Evolutionary conservation across 2,113 vertebrate genomes (phyloP).

Genomic region (Notothenia coriiceps): DNA sequence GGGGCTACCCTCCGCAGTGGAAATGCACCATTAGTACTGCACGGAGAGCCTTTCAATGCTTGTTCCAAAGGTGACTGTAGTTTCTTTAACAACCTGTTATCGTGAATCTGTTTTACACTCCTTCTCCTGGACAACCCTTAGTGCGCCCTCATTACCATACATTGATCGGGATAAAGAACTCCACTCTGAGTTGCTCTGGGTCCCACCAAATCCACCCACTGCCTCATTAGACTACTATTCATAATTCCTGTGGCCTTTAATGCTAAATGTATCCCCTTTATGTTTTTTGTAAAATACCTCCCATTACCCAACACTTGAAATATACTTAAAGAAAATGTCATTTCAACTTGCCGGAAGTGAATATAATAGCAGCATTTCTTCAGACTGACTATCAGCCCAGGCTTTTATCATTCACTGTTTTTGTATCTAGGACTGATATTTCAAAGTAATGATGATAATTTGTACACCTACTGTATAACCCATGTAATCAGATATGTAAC

Average conservation of each 20-base stretch:
- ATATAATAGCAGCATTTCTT: constrained; percentile 5
- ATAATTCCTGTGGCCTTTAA: constrained; percentile 58
- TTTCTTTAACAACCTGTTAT: constrained; percentile 43
- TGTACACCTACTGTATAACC: no score
- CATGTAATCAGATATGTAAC: no score
- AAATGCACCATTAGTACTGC: background rate
- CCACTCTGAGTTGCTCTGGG: constrained; percentile 51
- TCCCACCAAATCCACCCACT: constrained; percentile 59
- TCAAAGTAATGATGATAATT: no score
- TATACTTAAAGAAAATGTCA: constrained; percentile 14
- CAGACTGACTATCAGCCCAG: background rate
- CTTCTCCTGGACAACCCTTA: constrained; percentile 54
- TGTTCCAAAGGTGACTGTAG: constrained; percentile 44
- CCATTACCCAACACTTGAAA: constrained; percentile 27
- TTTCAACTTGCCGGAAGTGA: background rate
- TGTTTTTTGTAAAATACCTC: constrained; percentile 48
- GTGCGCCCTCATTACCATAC: constrained; percentile 70
- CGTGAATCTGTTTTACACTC: constrained; percentile 48
- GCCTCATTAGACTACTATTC: constrained; percentile 70
- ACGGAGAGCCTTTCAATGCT: constrained; percentile 30
- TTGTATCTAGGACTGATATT: no score
- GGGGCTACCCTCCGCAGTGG: no score
- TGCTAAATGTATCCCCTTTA: constrained; percentile 30
- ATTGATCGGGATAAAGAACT: constrained; percentile 75
- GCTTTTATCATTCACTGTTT: no score